A percentile compares a stretch with the other conserved stretches of the same genome.
phyloP scores from a whole-genome alignment of 2,797 vertebrate genomes.

The Vireo griseus region DNA sequence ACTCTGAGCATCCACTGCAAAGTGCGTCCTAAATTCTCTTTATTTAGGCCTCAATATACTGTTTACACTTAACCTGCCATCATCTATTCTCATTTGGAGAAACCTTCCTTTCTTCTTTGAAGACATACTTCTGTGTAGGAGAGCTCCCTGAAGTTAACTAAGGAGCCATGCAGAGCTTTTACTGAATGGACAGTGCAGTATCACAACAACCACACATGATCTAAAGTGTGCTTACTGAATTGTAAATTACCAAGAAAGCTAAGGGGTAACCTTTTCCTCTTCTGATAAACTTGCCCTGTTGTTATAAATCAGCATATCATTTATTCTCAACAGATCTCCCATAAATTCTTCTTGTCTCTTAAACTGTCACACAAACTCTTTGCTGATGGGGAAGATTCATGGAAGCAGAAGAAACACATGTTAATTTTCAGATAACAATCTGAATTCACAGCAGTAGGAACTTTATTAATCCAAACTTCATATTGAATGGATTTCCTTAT shows the following conservation, averaged over 20 bases:
- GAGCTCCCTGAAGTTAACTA: neutral
- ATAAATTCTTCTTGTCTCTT: neutral
- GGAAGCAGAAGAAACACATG: neutral
- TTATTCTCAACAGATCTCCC: neutral
- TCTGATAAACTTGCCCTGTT: neutral
- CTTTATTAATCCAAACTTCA: neutral
- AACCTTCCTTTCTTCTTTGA: neutral
- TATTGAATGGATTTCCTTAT: neutral
- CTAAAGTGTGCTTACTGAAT: neutral
- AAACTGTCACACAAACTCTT: neutral
- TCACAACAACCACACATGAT: rapidly evolving
- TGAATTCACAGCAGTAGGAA: neutral
- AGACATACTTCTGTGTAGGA: neutral
- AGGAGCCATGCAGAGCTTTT: neutral
- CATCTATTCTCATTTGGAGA: neutral
- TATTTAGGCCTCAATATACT: neutral
- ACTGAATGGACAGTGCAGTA: neutral
- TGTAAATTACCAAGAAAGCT: neutral
- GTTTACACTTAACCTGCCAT: neutral
- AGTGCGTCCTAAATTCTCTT: neutral
- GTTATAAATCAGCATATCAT: neutral
- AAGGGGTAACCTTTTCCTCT: neutral
- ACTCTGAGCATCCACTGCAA: neutral
- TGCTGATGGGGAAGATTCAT: neutral
- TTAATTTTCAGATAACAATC: neutral